Evolutionary conservation across 2,113 vertebrate species (phyloP).

Genomic region (Apeltes quadracus): DNA sequence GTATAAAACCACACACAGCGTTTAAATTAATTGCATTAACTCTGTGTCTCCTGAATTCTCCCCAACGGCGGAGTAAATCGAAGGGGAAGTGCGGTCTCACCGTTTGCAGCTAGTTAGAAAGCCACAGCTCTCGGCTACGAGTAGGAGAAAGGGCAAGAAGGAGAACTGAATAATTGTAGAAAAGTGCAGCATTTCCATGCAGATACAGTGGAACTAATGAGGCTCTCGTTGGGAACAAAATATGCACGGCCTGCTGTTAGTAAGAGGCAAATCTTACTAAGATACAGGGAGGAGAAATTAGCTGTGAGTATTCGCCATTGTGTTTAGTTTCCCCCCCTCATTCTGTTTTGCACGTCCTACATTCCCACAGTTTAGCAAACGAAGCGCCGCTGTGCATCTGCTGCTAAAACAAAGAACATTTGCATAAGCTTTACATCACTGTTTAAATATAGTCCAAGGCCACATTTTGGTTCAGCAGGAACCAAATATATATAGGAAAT

Average conservation of each 20-base stretch:
- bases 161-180: constrained; percentile 59
- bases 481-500: too few relatives aligned
- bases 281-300: constrained; percentile 44
- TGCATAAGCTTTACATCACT: constrained; percentile 3
- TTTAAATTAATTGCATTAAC: constrained; percentile 71
- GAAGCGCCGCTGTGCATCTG: background rate
- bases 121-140: constrained; percentile 48
- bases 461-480: too few relatives aligned
- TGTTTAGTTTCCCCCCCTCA: constrained; percentile 21
- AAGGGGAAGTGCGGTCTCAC: constrained; percentile 32
- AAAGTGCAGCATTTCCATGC: constrained; percentile 54
- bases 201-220: constrained; percentile 71
- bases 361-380: constrained; percentile 19
- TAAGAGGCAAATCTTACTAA: constrained; percentile 32
- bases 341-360: constrained; percentile 13
- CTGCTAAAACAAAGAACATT: constrained; percentile 1
- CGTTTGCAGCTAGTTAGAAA: constrained; percentile 53
- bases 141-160: constrained; percentile 26
- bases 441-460: background rate
- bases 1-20: constrained; percentile 48
- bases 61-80: constrained; percentile 39
- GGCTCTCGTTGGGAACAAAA: constrained; percentile 53
- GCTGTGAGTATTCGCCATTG: constrained; percentile 25
- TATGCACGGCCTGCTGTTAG: constrained; percentile 41
- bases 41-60: constrained; percentile 37